Evolutionary conservation across 2,888 invertebrate species (phyloP).

Genomic region (Panzeria rudis): DNA sequence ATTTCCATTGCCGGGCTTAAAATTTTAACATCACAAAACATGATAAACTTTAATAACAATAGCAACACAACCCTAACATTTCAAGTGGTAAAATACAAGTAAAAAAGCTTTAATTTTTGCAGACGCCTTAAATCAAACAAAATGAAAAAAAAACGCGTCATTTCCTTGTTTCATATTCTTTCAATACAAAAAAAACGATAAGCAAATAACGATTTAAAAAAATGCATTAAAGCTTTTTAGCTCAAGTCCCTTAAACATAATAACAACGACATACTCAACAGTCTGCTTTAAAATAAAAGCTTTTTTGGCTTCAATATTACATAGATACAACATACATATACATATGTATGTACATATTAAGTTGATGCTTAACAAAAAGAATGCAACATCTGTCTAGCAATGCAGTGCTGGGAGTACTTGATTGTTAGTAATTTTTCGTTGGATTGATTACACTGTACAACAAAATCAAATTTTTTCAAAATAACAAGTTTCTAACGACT

Average conservation of each 20-base stretch:
- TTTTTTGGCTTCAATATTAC: not conserved
- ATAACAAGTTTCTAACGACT: too few species aligned
- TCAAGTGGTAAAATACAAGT: not conserved
- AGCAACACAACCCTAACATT: conserved; percentile 2
- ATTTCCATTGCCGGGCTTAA: conserved; percentile 1
- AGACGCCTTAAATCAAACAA: conserved; percentile 30
- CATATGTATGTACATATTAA: not conserved
- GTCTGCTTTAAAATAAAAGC: conserved; percentile 40
- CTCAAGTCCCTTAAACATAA: conserved; percentile 6
- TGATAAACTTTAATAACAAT: not conserved
- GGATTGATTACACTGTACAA: too few species aligned
- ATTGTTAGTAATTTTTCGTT: too few species aligned
- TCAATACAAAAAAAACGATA: not conserved
- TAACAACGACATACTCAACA: conserved; percentile 26
- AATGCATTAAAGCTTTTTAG: conserved; percentile 48
- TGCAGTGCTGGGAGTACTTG: conserved; percentile 2
- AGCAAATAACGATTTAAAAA: not conserved
- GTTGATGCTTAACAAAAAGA: conserved; percentile 22
- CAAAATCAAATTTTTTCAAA: too few species aligned
- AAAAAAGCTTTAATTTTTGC: conserved; percentile 54
- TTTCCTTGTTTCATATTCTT: conserved; percentile 61
- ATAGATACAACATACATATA: too few species aligned
- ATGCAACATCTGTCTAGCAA: conserved; percentile 52
- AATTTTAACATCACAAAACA: conserved; percentile 5
- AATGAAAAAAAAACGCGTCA: conserved; percentile 38